Percentiles rank a stretch among this genome's conserved stretches.
These are phyloP conservation scores for Horisme vitalbata DNA, from an alignment of 2,888 invertebrate genomes.

Conservation along the genomic window DNA sequence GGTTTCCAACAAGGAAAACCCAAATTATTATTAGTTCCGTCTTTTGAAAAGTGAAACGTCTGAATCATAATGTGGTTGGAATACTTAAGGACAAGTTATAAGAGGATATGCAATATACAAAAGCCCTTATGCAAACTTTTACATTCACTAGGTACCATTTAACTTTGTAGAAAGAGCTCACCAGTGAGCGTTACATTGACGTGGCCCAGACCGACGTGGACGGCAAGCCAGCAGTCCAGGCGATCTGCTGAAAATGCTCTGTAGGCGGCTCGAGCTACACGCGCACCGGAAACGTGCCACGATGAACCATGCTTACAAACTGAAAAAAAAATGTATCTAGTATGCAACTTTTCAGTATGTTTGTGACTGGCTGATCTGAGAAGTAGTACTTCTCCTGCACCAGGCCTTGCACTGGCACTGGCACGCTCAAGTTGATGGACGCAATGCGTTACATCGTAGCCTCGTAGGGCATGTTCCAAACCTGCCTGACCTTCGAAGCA, in stretches of 20 bases:
- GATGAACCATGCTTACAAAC: slow-evolving; percentile 95
- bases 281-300: slow-evolving; percentile 95
- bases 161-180: slow-evolving; percentile 65
- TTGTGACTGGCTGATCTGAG: too few relatives aligned
- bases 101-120: slow-evolving; percentile 18
- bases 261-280: slow-evolving; percentile 90
- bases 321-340: slow-evolving; percentile 62
- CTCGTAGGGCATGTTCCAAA: too few relatives aligned
- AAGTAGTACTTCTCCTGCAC: too few relatives aligned
- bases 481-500: too few relatives aligned
- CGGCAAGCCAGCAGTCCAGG: slow-evolving; percentile 93
- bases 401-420: too few relatives aligned
- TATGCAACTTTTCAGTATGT: too few relatives aligned
- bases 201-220: slow-evolving; percentile 95
- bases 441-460: too few relatives aligned
- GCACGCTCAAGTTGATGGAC: too few relatives aligned
- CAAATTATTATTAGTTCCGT: not conserved
- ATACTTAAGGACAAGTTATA: not conserved
- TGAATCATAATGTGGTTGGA: slow-evolving; percentile 3
- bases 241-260: slow-evolving; percentile 95
- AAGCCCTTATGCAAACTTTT: slow-evolving; percentile 37
- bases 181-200: slow-evolving; percentile 97
- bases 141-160: slow-evolving; percentile 38
- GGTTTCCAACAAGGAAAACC: not conserved
- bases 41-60: not conserved